These are phyloP conservation scores for Phymanthus crucifer DNA, from an alignment of 92 coral and sea anemone species.

Conservation along the genomic window DNA sequence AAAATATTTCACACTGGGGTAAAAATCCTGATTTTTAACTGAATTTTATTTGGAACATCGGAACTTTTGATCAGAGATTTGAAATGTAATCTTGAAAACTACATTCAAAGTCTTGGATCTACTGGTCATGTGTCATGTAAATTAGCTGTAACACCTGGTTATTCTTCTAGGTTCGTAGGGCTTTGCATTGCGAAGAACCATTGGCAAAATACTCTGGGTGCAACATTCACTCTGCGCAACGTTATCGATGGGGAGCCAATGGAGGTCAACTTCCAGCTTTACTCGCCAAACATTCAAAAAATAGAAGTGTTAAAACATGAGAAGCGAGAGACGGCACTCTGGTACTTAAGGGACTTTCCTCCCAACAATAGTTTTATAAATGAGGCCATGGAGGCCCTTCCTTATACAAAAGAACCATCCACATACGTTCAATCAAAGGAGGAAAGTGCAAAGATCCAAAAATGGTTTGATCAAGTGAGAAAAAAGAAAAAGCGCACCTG, in stretches of 20 bases:
- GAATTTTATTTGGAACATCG: too few relatives aligned
- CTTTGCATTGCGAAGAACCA: conserved; percentile 92
- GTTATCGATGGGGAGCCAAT: conserved; percentile 94
- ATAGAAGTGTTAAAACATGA: conserved; percentile 90
- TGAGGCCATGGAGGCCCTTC: conserved; percentile 86
- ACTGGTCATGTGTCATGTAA: too few relatives aligned
- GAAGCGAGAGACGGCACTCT: conserved; percentile 70
- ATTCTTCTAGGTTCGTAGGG: conserved; percentile 76
- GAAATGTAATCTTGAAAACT: too few relatives aligned
- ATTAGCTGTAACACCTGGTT: background rate
- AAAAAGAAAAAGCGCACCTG: conserved; percentile 60
- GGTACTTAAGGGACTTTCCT: conserved; percentile 94
- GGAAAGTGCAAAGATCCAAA: conserved; percentile 71
- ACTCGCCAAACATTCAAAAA: conserved; percentile 91
- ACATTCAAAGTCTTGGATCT: too few relatives aligned
- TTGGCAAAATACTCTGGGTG: conserved; percentile 96
- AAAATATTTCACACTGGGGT: too few relatives aligned
- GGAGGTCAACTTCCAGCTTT: conserved; percentile 92
- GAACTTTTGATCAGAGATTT: too few relatives aligned
- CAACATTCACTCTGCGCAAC: conserved; percentile 92
- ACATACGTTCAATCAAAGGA: conserved; percentile 79
- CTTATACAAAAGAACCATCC: conserved; percentile 79
- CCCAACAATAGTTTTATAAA: conserved; percentile 86
- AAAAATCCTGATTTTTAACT: too few relatives aligned
- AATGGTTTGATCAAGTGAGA: conserved; percentile 85